phyloP scores from a whole-genome alignment of 2,113 vertebrate genomes.

The Psittacara wagleri region DNA sequence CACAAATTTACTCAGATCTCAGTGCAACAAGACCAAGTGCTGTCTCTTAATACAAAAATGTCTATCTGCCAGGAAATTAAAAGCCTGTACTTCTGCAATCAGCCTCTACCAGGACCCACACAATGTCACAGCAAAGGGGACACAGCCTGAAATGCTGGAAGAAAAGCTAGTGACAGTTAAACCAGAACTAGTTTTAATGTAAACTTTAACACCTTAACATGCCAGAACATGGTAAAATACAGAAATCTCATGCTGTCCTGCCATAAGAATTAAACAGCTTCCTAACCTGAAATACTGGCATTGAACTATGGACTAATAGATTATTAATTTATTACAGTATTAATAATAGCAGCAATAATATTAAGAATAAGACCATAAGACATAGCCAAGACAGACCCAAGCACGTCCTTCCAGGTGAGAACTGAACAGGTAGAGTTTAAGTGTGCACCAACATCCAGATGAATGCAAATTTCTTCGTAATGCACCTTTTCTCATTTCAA shows the following conservation, averaged over 20 bases:
- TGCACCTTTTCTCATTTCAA: not conserved
- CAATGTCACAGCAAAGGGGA: not conserved
- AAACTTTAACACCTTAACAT: not conserved
- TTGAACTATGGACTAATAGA: fast-evolving
- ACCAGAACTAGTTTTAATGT: not conserved
- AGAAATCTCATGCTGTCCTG: not conserved
- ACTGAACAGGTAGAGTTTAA: not conserved
- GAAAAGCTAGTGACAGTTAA: not conserved
- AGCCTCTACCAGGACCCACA: not conserved
- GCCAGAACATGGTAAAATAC: not conserved
- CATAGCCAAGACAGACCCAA: not conserved
- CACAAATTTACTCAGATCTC: not conserved
- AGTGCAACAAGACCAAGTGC: not conserved
- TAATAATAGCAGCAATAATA: not conserved
- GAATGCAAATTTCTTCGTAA: not conserved
- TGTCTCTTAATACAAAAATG: not conserved
- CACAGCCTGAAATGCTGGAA: not conserved
- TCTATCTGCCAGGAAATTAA: not conserved
- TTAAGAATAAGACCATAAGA: not conserved
- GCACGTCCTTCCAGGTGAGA: fast-evolving
- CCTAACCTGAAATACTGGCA: not conserved
- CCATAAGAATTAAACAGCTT: not conserved
- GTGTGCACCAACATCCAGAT: not conserved
- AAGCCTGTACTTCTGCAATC: not conserved
- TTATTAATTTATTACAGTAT: not conserved